Evolutionary conservation across 2,113 vertebrate species (phyloP), one percentile per base, ranked within the genome.

Genomic region (Oenanthe oenanthe): DNA sequence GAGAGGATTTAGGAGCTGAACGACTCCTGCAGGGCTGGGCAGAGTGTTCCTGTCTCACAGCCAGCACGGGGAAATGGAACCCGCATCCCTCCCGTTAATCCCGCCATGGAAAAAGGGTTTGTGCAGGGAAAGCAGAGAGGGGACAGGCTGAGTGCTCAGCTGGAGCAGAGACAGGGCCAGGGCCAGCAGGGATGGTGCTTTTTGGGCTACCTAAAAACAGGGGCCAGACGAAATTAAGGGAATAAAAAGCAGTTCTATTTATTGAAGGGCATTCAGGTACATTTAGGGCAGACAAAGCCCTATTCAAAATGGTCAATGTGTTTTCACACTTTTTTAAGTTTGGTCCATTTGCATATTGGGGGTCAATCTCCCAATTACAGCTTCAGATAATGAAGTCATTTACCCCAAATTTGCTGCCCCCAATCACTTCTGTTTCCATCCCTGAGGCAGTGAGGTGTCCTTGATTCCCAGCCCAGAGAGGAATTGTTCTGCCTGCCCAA

Each of bases 231-330:
- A 3, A 66, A 6, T 36, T 9, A 12, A 79, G 7, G 6, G 6
- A 45, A 25, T 47, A 31, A 56, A 45, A 66, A 31, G 32, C 32
- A 6, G 20, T 24, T 54, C 0, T 45, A 0, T 45, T 45, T 36
- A 31, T 15, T 9, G 61, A 54, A 66, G 32, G 25, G 50, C 26
- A 4, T 54, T 4, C 61, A 66, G 19, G 61, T 13, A 24, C 15
- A 45, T 54, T 54, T 29, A 1, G 6, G 32, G 32, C 48, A 65
- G 31, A 13, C 2, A 7, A 34, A 53, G 6, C 38, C 36, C 24
- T 19, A 34, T 24, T 11, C 24, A 29, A 29, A 24, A 14, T 45
- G 48, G 4, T 22, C 3, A 2, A 11, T 0, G 9, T 4, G 22
- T 70, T 63, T 61, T 17, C 6, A 43, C 75, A 43, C 11, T 65